Conservation (phyloP, 2,888 invertebrate genomes). For the Pasiphila rectangulata region DNA sequence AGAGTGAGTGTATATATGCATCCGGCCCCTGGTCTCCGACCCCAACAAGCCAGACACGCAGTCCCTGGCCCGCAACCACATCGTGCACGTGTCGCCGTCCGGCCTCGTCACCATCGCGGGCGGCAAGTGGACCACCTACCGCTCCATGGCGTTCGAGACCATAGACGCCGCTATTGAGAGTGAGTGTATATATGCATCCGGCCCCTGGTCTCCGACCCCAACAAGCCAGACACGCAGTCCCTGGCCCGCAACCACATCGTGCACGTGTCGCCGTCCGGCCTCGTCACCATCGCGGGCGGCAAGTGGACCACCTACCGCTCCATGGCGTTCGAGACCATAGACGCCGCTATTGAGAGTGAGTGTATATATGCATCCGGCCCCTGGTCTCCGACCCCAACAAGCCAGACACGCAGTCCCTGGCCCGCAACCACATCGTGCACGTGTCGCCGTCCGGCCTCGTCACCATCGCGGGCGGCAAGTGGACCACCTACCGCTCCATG, state of each 20-base stretch:
- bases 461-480: constrained; percentile 99
- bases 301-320: constrained; percentile 99
- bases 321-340: constrained; percentile 98
- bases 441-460: constrained; percentile 94
- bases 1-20: no score
- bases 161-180: constrained; percentile 94
- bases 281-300: constrained; percentile 99
- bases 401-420: constrained; percentile 97
- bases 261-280: constrained; percentile 93
- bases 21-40: constrained; percentile 84
- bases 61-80: constrained; percentile 98
- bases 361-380: no score
- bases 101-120: constrained; percentile 98
- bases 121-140: constrained; percentile 99
- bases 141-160: constrained; percentile 98
- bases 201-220: constrained; percentile 88
- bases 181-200: no score
- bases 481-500: constrained; percentile 99
- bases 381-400: constrained; percentile 94
- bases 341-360: constrained; percentile 90
- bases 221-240: constrained; percentile 97
- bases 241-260: constrained; percentile 99
- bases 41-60: constrained; percentile 98
- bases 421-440: constrained; percentile 99
- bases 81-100: constrained; percentile 95